Evolutionary conservation across 53 echinoderm and acorn worm genomes (phyloP), one percentile per base, ranked within the genome.

Genomic region (Arbacia lixula): DNA sequence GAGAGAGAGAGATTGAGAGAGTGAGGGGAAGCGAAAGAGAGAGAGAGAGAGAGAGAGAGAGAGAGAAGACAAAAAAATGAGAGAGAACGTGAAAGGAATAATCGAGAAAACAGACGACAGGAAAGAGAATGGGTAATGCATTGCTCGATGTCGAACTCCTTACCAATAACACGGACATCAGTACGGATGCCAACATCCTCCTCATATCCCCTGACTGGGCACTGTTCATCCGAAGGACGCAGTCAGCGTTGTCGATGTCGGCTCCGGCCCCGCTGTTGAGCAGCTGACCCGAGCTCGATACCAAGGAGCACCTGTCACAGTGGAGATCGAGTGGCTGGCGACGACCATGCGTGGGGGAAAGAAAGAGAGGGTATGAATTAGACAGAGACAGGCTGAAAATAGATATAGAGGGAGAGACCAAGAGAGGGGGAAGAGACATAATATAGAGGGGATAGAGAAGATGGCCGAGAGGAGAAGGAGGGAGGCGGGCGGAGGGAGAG

Each of bases 161-260:
- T 6, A 77, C 77, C 77, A 63, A 86, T 86, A 51, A 86, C 86
- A 16, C 86, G 74, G 51, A 86, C 76, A 29, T 86, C 76, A 22
- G 86, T 86, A 12, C 31, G 86, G 35, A 76, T 4, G 12, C 86
- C 86, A 33, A 86, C 86, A 58, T 86, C 86, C 50, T 86, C 76
- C 27, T 66, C 86, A 51, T 74, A 86, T n/a, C 86, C 86, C 36
- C 51, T 75, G 46, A 86, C 86, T 9, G 86, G 35, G 86, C 86
- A 25, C 76, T 75, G 86, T 86, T 86, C 86, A 86, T 86, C n/a
- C 86, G 74, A 5, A 86, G 62, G 3, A 86, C 86, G 22, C 86
- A 86, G 14, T 86, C 86, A 26, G 86, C 86, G 49, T 73, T 74
- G 76, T 86, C 86, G 33, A 86, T 86, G 65, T 86, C 86, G 1